Percentiles rank a stretch among this genome's conserved stretches.
Conservation (phyloP, 2,797 vertebrate species). For the Iguana delicatissima region DNA sequence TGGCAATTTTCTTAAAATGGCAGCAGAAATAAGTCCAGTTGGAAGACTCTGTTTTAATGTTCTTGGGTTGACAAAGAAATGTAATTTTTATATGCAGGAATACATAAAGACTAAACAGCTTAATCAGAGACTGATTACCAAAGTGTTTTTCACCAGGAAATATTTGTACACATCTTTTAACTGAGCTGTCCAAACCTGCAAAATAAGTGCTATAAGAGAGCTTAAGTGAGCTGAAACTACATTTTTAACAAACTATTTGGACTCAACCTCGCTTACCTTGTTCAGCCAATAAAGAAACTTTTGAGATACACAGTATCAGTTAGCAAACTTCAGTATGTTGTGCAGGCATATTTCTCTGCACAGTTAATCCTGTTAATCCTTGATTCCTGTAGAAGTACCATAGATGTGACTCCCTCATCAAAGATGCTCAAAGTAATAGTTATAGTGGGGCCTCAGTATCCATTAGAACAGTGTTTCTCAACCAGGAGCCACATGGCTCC, state of each 20-base stretch:
- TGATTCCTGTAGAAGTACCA: not conserved
- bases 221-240: not conserved
- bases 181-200: not conserved
- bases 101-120: too few relatives aligned
- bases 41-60: too few relatives aligned
- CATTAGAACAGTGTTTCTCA: too few relatives aligned
- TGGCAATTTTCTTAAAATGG: too few relatives aligned
- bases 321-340: not conserved
- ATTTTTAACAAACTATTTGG: not conserved
- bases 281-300: not conserved
- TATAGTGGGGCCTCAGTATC: not conserved
- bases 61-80: too few relatives aligned
- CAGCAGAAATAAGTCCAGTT: too few relatives aligned
- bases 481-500: too few relatives aligned
- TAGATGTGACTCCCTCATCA: not conserved
- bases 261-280: not conserved
- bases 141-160: not conserved
- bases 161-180: not conserved
- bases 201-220: not conserved
- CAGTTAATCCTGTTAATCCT: not conserved
- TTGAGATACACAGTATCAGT: not conserved
- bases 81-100: too few relatives aligned
- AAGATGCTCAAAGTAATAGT: not conserved
- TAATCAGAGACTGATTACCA: not conserved
- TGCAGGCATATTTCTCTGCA: not conserved